phyloP scores from a whole-genome alignment of 2,113 vertebrate species.

The Phyllopteryx taeniolatus region DNA sequence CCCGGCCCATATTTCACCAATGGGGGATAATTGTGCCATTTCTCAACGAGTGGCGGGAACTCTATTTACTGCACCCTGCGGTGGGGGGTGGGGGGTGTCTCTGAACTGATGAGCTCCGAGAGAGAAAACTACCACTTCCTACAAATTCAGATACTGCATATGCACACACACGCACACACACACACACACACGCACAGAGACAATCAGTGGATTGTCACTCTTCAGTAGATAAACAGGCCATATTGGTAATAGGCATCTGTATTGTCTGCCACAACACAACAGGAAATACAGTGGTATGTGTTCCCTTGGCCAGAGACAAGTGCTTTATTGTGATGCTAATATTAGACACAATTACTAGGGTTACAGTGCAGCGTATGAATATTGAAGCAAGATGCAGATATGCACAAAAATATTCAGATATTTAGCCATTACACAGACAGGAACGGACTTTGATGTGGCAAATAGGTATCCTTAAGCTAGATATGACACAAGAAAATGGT shows the following conservation, averaged over 20 bases:
- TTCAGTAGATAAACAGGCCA: slow-evolving; percentile 55
- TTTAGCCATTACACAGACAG: background rate
- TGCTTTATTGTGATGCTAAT: background rate
- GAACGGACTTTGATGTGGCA: background rate
- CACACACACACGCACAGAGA: slow-evolving; percentile 22
- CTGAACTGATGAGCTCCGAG: slow-evolving; percentile 71
- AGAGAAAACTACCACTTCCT: slow-evolving; percentile 67
- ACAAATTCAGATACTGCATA: slow-evolving; percentile 39
- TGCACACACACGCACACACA: slow-evolving; percentile 21
- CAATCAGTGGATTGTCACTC: slow-evolving; percentile 62
- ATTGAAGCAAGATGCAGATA: background rate
- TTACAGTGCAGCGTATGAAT: background rate
- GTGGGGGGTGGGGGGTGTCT: slow-evolving; percentile 67
- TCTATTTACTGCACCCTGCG: slow-evolving; percentile 74
- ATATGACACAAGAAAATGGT: background rate
- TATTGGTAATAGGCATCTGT: slow-evolving; percentile 61
- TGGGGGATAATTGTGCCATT: slow-evolving; percentile 75
- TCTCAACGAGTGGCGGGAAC: slow-evolving; percentile 70
- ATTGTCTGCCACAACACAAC: slow-evolving; percentile 50
- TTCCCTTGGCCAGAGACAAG: slow-evolving; percentile 46
- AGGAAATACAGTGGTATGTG: slow-evolving; percentile 14
- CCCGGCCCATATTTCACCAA: slow-evolving; percentile 72
- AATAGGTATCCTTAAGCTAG: background rate
- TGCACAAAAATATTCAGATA: background rate
- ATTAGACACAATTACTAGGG: background rate